Evolutionary conservation across 2,113 vertebrate species (phyloP).

Genomic region (Hipposideros armiger): DNA sequence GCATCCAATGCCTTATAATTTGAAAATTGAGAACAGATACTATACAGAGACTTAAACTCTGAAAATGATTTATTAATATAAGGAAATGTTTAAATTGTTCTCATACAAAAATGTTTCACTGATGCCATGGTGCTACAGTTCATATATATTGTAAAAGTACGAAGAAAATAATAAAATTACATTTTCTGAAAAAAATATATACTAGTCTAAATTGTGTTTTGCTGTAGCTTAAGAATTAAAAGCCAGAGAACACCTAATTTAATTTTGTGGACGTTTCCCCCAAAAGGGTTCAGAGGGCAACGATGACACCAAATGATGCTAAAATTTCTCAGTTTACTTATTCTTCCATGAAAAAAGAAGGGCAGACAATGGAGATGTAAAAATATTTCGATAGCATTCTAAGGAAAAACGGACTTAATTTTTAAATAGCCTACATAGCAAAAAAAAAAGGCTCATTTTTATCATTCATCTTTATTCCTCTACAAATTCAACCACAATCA

Average conservation of each 20-base stretch:
- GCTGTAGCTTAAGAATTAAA: conserved; percentile 47
- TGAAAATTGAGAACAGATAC: conserved; percentile 31
- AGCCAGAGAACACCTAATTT: not conserved
- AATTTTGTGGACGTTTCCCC: not conserved
- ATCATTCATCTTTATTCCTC: not conserved
- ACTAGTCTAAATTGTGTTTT: conserved; percentile 12
- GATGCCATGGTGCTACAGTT: not conserved
- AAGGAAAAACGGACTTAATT: conserved; percentile 7
- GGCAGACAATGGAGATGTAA: not conserved
- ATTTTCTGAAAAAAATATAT: conserved; percentile 32
- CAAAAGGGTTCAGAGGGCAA: not conserved
- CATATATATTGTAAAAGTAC: conserved; percentile 9
- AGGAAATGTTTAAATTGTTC: conserved; percentile 44
- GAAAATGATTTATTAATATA: conserved; percentile 36
- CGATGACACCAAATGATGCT: not conserved
- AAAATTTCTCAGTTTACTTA: not conserved
- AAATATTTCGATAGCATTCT: not conserved
- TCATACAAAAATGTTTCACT: not conserved
- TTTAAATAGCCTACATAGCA: conserved; percentile 43
- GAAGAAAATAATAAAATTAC: conserved; percentile 38
- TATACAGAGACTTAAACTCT: conserved; percentile 5
- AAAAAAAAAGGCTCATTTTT: conserved; percentile 8
- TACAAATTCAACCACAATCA: not conserved
- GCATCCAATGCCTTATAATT: not conserved
- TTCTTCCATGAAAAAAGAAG: not conserved